Percentiles rank a stretch among this genome's conserved stretches.
Conservation (phyloP, 2,888 invertebrate genomes). For the Patella caerulea region DNA sequence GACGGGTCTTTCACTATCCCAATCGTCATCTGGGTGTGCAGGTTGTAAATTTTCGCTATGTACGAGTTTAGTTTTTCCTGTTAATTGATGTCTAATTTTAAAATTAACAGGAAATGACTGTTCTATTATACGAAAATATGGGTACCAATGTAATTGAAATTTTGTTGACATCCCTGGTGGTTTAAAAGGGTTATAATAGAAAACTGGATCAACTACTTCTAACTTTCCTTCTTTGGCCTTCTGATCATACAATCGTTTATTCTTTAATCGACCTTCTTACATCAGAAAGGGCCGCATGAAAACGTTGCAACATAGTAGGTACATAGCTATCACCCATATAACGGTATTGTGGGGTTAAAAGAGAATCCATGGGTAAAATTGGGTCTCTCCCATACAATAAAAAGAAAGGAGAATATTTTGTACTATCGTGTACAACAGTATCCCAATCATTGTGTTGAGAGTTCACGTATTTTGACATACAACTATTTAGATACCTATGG, state of each 20-base stretch:
- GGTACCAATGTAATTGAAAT: constrained; percentile 4
- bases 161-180: neutral
- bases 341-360: too few relatives aligned
- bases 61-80: constrained; percentile 8
- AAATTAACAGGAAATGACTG: constrained; percentile 14
- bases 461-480: too few relatives aligned
- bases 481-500: too few relatives aligned
- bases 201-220: constrained; percentile 12
- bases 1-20: neutral
- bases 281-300: too few relatives aligned
- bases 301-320: too few relatives aligned
- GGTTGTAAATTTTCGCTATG: constrained; percentile 13
- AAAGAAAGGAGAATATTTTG: too few relatives aligned
- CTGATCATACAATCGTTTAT: neutral
- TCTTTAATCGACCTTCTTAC: neutral
- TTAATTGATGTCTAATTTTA: constrained; percentile 12
- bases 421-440: too few relatives aligned
- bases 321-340: too few relatives aligned
- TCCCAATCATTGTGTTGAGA: too few relatives aligned
- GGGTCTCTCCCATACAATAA: too few relatives aligned
- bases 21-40: constrained; percentile 9
- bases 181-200: constrained; percentile 13
- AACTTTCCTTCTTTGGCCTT: constrained; percentile 14
- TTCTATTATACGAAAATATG: constrained; percentile 2
- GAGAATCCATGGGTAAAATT: too few relatives aligned